Base-by-base conservation (phyloP, 2,888 invertebrate genomes). In the Sceliomorpha sp. region DNA sequence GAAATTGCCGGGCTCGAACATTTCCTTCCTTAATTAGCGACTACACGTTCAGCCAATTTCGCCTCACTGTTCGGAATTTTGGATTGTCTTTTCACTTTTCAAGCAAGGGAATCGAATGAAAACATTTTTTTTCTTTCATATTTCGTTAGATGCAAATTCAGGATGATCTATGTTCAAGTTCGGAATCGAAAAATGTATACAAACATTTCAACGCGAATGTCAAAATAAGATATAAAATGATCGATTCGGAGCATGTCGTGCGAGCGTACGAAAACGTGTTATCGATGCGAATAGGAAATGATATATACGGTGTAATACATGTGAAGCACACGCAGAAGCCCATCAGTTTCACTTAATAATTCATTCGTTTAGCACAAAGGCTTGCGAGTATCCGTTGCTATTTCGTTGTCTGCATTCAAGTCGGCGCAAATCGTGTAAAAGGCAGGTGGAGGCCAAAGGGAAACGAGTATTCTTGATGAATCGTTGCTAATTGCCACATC, bases 301-400 rank as follows among this genome's bases (percentile, higher is more conserved):
- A 39, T 12, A 9, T 20, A 24, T 1, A n/a, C n/a, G n/a, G n/a
- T 2, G 9, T 24, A 58, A 55, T 17, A 31, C 10, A 8, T 7
- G 15, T 15, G 32, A 29, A 31, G 8, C 36, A 14, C 12, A 13
- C 24, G 27, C 27, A 26, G 24, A 47, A 6, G 45, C 50, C 73
- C 79, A 81, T 79, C 80, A 80, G 75, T 82, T 83, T 81, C 79
- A 81, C 79, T 82, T 82, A 78, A 81, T 79, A 76, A 79, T 78
- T 80, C 77, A 81, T 81, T 80, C 70, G 72, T 73, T 58, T 51
- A 70, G 66, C 70, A 77, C 76, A 81, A 81, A 80, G 70, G 68
- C 68, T 66, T 48, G 10, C 15, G 45, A 48, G 48, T 58, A 56
- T 67, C 42, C 44, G 45, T 62, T 68, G 10, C 24, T 10, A 15